Conservation (phyloP, 1,140 invertebrate genomes). For the Cotesia typhae region DNA sequence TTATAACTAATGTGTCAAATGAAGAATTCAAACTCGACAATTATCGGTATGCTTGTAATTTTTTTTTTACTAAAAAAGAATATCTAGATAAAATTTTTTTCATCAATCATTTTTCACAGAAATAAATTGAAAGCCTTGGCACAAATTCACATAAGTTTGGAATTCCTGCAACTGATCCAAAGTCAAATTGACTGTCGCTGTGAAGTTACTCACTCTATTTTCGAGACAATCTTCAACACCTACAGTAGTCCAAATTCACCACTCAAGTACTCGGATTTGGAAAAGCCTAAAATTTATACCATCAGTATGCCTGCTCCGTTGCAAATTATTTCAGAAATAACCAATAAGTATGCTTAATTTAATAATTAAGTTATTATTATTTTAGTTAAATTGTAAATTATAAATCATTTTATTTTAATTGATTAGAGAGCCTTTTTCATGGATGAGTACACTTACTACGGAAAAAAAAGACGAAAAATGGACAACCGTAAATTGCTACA, state of each 20-base stretch:
- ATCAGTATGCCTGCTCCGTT: constrained; percentile 43
- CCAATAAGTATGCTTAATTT: constrained; percentile 45
- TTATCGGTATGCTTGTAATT: constrained; percentile 42
- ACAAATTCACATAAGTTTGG: constrained; percentile 56
- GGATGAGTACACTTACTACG: constrained; percentile 46
- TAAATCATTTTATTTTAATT: constrained; percentile 32
- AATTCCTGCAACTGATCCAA: constrained; percentile 56
- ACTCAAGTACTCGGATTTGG: constrained; percentile 43
- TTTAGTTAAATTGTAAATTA: not conserved
- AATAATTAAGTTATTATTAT: constrained; percentile 8
- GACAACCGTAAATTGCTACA: constrained; percentile 48
- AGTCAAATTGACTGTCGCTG: constrained; percentile 49
- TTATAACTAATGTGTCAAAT: constrained; percentile 39
- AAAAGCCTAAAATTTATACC: constrained; percentile 44
- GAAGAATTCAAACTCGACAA: constrained; percentile 45
- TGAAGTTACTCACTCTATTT: constrained; percentile 46
- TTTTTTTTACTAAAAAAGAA: not conserved
- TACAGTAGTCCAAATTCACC: constrained; percentile 48
- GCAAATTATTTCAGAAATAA: constrained; percentile 45
- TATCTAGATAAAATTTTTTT: not conserved
- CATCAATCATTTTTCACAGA: constrained; percentile 39
- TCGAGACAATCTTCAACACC: constrained; percentile 46
- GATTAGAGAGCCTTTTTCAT: constrained; percentile 45
- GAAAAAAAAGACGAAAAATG: constrained; percentile 38
- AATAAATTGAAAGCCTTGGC: constrained; percentile 48